Evolutionary conservation across 2,888 invertebrate species (phyloP), one percentile per base, ranked within the genome.

Genomic region (Tenthredo livida): DNA sequence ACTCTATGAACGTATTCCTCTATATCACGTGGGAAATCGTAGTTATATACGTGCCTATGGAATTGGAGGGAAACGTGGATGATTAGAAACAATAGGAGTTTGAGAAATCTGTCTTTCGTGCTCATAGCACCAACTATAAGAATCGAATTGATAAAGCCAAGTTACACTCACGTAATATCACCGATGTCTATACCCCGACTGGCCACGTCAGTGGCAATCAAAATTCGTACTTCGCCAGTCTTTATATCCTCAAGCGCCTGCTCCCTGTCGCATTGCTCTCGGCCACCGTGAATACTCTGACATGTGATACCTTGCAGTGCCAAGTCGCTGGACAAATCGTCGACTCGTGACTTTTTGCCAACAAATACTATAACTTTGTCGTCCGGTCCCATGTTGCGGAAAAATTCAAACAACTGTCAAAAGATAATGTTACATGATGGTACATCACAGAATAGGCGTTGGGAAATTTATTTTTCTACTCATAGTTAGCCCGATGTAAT

Each of bases 1-100:
- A 99, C 98, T 86, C 99, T 95, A 92, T 99, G 99, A 0, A 98
- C 98, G 93, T 99, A 99, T 90, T 99, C 99, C 92, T 99, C 99
- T 89, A 99, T 98, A 90, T 98, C 98, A 21, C 97, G 95, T 0
- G 99, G 99, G 90, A 99, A 98, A 93, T 99, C 99, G 89, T 96
- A 97, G 93, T 99, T 99, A 40, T 98, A 94, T 1, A 99, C 98
- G 93, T 98, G 95, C 12, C 96, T 96, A 91, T 67, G 94, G 92
- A 87, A 85, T 82, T 78, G 21, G 43, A 72, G 15, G 4, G 9
- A 37, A 43, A 15, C 10, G 25, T 33, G 70, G 12, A 15, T 33
- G 10, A 37, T 17, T 15, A n/a, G 37, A 17, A 2, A 73, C 37
- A 29, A 50, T 9, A 47, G 25, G n/a, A 75, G 43, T 73, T 75